These are phyloP conservation scores for Ashinkailepas kermadecensis DNA, from an alignment of 2,888 invertebrate species.

Conservation along the genomic window DNA sequence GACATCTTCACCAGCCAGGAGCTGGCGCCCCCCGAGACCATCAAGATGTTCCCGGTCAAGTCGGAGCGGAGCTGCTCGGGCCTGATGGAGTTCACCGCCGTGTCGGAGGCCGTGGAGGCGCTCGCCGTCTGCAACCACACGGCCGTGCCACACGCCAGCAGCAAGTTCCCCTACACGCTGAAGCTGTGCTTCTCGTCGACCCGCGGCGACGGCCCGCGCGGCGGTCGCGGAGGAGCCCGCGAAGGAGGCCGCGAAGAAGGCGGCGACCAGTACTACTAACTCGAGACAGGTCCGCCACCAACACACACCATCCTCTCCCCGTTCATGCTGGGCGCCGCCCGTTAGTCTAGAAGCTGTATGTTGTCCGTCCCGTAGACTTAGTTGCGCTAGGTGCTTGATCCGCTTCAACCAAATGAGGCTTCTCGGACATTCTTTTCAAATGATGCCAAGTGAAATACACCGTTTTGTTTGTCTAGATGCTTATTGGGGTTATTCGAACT, in stretches of 20 bases:
- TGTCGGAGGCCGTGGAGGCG: conserved; percentile 86
- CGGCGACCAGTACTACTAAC: conserved; percentile 16
- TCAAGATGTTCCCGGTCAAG: conserved; percentile 80
- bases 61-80: conserved; percentile 66
- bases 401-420: not conserved
- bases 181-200: conserved; percentile 95
- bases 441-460: not conserved
- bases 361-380: not conserved
- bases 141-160: conserved; percentile 89
- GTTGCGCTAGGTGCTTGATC: not conserved
- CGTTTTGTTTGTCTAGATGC: not conserved
- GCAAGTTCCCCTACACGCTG: conserved; percentile 97
- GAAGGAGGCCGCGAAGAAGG: not conserved
- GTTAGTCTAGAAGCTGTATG: not conserved
- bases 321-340: not conserved
- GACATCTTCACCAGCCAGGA: conserved; percentile 81
- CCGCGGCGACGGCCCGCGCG: not conserved
- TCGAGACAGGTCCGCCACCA: not conserved
- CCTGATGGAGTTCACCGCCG: conserved; percentile 85
- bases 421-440: not conserved
- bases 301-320: not conserved
- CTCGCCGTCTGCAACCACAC: conserved; percentile 95
- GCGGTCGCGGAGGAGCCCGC: not conserved
- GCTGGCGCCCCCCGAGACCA: conserved; percentile 69
- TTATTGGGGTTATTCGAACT: not conserved